phyloP scores from a whole-genome alignment of 2,113 vertebrate genomes.

The Ariopsis seemanni region DNA sequence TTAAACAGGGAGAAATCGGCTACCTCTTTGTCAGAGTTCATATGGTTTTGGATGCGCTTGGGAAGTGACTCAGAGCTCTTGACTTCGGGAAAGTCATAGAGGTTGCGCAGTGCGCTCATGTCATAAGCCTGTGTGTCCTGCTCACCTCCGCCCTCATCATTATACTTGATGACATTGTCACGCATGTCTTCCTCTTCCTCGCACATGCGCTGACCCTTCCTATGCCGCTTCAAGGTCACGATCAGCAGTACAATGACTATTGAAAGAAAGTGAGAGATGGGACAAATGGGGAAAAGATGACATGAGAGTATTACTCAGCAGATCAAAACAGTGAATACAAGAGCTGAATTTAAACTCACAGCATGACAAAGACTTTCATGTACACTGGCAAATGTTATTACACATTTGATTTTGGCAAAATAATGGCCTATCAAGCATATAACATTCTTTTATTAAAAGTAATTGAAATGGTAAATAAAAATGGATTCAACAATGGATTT shows the following conservation, averaged over 20 bases:
- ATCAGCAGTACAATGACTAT: slow-evolving; percentile 93
- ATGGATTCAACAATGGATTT: background rate
- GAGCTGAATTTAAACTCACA: background rate
- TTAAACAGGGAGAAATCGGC: slow-evolving; percentile 92
- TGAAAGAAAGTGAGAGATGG: slow-evolving; percentile 22
- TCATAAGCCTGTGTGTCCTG: slow-evolving; percentile 98
- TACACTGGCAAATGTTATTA: background rate
- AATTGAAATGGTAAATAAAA: background rate
- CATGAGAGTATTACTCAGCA: background rate
- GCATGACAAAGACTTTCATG: background rate
- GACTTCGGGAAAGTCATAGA: slow-evolving; percentile 92
- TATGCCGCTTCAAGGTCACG: slow-evolving; percentile 91
- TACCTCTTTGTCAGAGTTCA: slow-evolving; percentile 60
- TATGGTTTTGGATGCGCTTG: slow-evolving; percentile 79
- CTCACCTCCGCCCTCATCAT: slow-evolving; percentile 95
- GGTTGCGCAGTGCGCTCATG: slow-evolving; percentile 95
- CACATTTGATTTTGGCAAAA: background rate
- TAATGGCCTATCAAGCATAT: background rate
- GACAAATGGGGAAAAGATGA: background rate
- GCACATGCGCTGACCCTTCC: slow-evolving; percentile 87
- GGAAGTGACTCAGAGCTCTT: slow-evolving; percentile 84
- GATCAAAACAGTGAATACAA: background rate
- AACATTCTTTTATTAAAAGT: background rate
- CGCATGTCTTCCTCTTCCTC: slow-evolving; percentile 99
- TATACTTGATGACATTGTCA: slow-evolving; percentile 99